Evolutionary conservation across 1,140 invertebrate species (phyloP), one percentile per base, ranked within the genome.

Genomic region (Drosophila orena): DNA sequence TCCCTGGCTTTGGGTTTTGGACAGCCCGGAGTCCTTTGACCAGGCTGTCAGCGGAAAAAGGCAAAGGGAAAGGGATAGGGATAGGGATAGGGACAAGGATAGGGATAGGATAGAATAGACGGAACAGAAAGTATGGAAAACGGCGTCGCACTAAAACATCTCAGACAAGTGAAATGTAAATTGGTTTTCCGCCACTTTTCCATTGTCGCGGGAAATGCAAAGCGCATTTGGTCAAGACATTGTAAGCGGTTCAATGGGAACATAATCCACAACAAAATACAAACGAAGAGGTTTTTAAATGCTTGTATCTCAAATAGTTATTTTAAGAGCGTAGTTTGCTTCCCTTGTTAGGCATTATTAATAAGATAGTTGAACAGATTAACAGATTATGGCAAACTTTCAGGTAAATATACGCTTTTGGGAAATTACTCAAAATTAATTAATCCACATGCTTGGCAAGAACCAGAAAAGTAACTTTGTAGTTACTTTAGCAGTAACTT

Each of bases 21-120:
- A 43, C 75, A 57, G 76, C 61, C 57, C 64, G 46, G 54, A 79
- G 69, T 78, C 64, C 49, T 70, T 86, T 88, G 83, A 81, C 83
- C 83, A 81, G 71, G 38, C 24, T 61, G 53, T 35, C 30, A 52
- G 49, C 42, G 49, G 15, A 60, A 62, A 58, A 69, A n/a, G n/a
- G n/a, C n/a, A n/a, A 62, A 46, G 56, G 30, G 8, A 54, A 17
- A 15, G 30, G 30, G 2, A 10, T 30, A 30, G n/a, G n/a, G n/a
- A n/a, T n/a, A n/a, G n/a, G n/a, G n/a, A n/a, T n/a, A n/a, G n/a
- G n/a, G n/a, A n/a, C n/a, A n/a, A n/a, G 27, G 7, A 24, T 24
- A 0, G 22, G 22, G 22, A 22, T 24, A 0, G 24, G 24, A 8
- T 30, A 3, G 2, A 7, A 30, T 30, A 15, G 27, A 34, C n/a